Percentiles rank a stretch among this genome's conserved stretches.
These are phyloP conservation scores for Papilio polytes DNA, from an alignment of 1,140 invertebrate species.

Conservation along the genomic window DNA sequence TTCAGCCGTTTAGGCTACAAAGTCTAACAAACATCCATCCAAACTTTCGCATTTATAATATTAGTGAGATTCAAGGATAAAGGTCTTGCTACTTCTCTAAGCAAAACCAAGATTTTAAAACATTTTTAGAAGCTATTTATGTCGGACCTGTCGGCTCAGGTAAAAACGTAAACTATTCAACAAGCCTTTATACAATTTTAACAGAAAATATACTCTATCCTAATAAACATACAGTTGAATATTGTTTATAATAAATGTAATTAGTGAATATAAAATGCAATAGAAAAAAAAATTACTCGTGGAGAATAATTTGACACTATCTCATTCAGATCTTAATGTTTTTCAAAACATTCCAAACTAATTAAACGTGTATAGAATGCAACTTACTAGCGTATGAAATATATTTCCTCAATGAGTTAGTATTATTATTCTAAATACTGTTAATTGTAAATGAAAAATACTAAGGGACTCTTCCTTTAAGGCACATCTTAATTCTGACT, in stretches of 20 bases:
- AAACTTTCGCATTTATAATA: no score
- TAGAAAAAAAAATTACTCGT: neutral
- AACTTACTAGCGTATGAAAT: no score
- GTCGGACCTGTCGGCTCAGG: neutral
- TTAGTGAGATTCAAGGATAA: no score
- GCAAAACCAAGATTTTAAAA: neutral
- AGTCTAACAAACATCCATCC: no score
- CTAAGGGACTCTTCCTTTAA: neutral
- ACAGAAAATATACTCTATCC: neutral
- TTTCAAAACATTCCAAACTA: neutral
- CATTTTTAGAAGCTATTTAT: neutral
- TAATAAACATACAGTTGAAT: neutral
- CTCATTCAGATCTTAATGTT: neutral
- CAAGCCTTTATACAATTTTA: neutral
- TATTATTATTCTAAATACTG: no score
- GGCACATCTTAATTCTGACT: neutral
- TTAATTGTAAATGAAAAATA: neutral
- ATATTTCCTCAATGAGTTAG: no score
- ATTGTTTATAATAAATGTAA: neutral
- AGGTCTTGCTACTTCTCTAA: neutral
- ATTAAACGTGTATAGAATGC: neutral
- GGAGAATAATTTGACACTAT: neutral
- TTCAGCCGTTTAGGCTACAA: no score
- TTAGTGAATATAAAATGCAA: neutral
- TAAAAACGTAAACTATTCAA: conserved; percentile 5